Evolutionary conservation across 2,888 invertebrate species (phyloP).

Genomic region (Hyppa rectilinea): DNA sequence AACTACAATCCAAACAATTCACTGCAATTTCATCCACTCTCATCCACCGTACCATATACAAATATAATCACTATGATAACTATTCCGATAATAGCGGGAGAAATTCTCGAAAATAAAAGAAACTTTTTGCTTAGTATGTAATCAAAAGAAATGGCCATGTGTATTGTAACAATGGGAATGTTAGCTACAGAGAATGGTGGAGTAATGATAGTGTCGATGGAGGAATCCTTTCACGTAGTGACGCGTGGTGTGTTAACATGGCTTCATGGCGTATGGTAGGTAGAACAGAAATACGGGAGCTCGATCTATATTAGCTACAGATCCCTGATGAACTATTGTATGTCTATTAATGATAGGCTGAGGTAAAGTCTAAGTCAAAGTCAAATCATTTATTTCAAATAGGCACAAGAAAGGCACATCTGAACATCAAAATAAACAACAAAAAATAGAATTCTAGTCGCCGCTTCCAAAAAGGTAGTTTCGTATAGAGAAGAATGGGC

Average conservation of each 20-base stretch:
- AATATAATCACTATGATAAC: slow-evolving; percentile 26
- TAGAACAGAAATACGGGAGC: slow-evolving; percentile 11
- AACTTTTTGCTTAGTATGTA: not conserved
- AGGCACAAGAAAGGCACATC: too few species aligned
- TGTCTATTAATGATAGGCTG: too few species aligned
- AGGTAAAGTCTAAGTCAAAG: too few species aligned
- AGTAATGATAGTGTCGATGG: slow-evolving; percentile 35
- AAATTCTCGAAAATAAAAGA: slow-evolving; percentile 19
- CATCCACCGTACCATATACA: slow-evolving; percentile 7
- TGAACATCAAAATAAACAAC: too few species aligned
- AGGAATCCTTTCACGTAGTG: slow-evolving; percentile 1
- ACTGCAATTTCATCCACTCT: slow-evolving; percentile 37
- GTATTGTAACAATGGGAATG: slow-evolving; percentile 13
- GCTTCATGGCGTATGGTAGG: not conserved
- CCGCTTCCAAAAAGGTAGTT: too few species aligned
- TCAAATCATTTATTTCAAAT: too few species aligned
- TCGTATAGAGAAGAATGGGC: too few species aligned
- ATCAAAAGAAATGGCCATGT: slow-evolving; percentile 15
- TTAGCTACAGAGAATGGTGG: not conserved
- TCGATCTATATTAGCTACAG: not conserved
- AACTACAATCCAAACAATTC: not conserved
- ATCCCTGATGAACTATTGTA: not conserved
- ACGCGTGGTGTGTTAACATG: slow-evolving; percentile 4
- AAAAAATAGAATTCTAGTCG: too few species aligned
- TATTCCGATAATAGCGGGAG: slow-evolving; percentile 9